phyloP scores from a whole-genome alignment of 2,797 vertebrate genomes.

The Echeneis naucrates region DNA sequence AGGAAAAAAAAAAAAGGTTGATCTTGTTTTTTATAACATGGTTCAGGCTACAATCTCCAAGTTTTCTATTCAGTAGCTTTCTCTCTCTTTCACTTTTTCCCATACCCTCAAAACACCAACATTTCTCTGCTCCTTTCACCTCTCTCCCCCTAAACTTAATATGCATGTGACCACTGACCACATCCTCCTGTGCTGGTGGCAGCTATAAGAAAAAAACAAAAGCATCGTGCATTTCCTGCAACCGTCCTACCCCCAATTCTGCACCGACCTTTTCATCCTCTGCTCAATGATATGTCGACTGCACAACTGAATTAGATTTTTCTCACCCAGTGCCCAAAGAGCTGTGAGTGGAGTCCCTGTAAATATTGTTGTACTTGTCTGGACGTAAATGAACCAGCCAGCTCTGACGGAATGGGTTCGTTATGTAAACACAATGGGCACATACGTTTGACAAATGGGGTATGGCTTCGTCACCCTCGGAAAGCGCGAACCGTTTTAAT shows the following conservation, averaged over 20 bases:
- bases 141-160: not conserved
- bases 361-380: not conserved
- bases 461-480: not conserved
- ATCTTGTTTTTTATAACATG: constrained; percentile 35
- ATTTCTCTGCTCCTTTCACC: not conserved
- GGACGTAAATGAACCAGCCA: no score
- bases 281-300: constrained; percentile 10
- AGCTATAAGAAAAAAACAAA: constrained; percentile 5
- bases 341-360: not conserved
- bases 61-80: not conserved
- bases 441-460: not conserved
- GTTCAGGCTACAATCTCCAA: not conserved
- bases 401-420: not conserved
- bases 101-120: not conserved
- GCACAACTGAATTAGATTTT: not conserved
- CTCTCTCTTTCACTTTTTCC: not conserved
- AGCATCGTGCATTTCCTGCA: constrained; percentile 2
- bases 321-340: constrained; percentile 18
- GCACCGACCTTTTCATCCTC: constrained; percentile 7
- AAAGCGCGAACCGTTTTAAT: not conserved
- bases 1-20: not conserved
- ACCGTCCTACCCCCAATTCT: not conserved
- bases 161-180: not conserved
- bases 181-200: constrained; percentile 1
- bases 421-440: not conserved